Evolutionary conservation across 1,140 invertebrate genomes (phyloP).

Genomic region (Micrasema longulum): DNA sequence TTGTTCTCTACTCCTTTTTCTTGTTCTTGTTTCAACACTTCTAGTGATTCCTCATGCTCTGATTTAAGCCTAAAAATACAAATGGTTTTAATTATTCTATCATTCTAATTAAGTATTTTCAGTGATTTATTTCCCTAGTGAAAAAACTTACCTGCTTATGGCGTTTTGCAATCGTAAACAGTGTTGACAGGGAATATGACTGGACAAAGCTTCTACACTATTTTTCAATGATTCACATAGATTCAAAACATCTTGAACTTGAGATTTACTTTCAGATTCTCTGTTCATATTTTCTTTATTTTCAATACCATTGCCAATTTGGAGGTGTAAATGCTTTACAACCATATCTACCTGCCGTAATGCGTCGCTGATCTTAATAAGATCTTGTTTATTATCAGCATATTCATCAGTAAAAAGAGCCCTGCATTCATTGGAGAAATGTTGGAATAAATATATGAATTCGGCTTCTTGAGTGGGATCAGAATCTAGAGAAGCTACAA

Average conservation of each 20-base stretch:
- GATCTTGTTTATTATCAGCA: conserved; percentile 68
- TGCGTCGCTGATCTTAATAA: conserved; percentile 67
- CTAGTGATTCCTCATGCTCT: conserved; percentile 50
- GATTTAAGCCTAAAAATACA: conserved; percentile 42
- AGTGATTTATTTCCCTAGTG: too few species aligned
- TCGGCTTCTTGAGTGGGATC: conserved; percentile 69
- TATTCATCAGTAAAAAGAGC: conserved; percentile 68
- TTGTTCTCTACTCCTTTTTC: conserved; percentile 40
- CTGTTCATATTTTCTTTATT: conserved; percentile 32
- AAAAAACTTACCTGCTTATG: conserved; percentile 61
- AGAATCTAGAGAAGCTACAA: conserved; percentile 63
- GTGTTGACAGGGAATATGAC: conserved; percentile 68
- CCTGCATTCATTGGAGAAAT: conserved; percentile 71
- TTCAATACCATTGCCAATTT: conserved; percentile 56
- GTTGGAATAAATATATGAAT: conserved; percentile 73
- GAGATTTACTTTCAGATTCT: conserved; percentile 26
- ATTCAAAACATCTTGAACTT: conserved; percentile 54
- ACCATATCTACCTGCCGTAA: conserved; percentile 64
- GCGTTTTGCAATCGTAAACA: conserved; percentile 72
- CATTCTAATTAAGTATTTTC: not conserved
- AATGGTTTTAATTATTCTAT: not conserved
- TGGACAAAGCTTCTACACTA: conserved; percentile 63
- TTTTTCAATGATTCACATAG: conserved; percentile 62
- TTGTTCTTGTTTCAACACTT: conserved; percentile 45
- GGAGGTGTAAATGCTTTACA: conserved; percentile 61